Conservation (phyloP, 1,140 invertebrate species). For the Drosophila neocordata region DNA sequence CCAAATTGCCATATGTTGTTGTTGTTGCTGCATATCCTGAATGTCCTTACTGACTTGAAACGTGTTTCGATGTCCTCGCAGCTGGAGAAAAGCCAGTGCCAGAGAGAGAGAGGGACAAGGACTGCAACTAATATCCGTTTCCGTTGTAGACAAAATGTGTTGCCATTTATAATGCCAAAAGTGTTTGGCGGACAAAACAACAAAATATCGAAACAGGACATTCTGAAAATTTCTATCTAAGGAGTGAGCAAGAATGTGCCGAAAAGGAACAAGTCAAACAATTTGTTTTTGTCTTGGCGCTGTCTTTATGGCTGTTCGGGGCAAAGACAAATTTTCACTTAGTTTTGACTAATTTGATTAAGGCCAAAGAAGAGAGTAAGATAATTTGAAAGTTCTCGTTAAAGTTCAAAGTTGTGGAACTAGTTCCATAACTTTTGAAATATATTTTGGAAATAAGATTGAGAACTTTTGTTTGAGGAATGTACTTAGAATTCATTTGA, state of each 20-base stretch:
- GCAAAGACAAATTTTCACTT: slow-evolving; percentile 6
- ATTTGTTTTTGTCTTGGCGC: slow-evolving; percentile 43
- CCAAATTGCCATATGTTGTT: slow-evolving; percentile 71
- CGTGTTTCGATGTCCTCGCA: slow-evolving; percentile 57
- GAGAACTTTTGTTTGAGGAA: too few species aligned
- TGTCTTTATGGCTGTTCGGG: slow-evolving; percentile 5
- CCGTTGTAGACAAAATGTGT: slow-evolving; percentile 81
- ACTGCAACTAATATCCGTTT: slow-evolving; percentile 81
- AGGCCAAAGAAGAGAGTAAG: background rate
- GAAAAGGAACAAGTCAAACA: slow-evolving; percentile 35
- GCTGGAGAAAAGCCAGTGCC: slow-evolving; percentile 30
- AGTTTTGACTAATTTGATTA: slow-evolving; percentile 12
- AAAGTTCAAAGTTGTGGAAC: background rate
- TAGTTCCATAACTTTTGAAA: background rate
- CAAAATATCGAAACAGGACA: slow-evolving; percentile 33
- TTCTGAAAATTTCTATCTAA: background rate
- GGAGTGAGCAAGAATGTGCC: background rate
- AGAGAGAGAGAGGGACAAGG: slow-evolving; percentile 19
- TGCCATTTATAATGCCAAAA: slow-evolving; percentile 79
- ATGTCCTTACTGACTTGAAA: slow-evolving; percentile 55
- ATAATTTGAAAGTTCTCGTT: background rate
- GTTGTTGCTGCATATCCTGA: slow-evolving; percentile 63
- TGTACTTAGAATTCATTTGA: too few species aligned
- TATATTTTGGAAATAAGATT: too few species aligned
- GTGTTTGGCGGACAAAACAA: slow-evolving; percentile 49